Percentiles rank a stretch among this genome's conserved stretches.
These are phyloP conservation scores for Prunella fulvescens DNA, from an alignment of 2,113 vertebrate species.

Conservation along the genomic window DNA sequence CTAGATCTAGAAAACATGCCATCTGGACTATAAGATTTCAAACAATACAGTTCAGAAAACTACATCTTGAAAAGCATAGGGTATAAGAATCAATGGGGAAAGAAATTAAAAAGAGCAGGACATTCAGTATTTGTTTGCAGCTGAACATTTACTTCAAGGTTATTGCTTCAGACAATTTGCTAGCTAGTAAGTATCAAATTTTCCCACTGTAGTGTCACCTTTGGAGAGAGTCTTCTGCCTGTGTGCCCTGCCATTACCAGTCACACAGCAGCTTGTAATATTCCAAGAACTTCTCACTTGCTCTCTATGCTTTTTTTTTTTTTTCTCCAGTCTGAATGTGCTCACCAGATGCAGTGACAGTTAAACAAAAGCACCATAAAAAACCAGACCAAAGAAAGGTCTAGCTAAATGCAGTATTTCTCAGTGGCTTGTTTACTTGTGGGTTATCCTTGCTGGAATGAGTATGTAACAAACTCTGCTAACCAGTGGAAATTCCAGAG, in stretches of 20 bases:
- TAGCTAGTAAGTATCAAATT: constrained; percentile 37
- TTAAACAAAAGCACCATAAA: background rate
- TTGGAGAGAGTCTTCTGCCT: background rate
- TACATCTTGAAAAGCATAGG: background rate
- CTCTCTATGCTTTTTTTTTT: background rate
- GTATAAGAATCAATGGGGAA: background rate
- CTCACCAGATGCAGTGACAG: constrained; percentile 60
- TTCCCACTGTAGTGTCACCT: constrained; percentile 60
- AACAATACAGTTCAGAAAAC: background rate
- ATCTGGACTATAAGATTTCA: background rate
- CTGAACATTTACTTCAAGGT: background rate
- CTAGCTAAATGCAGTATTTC: background rate
- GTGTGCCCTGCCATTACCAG: constrained; percentile 55
- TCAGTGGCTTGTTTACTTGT: background rate
- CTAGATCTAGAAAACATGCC: background rate
- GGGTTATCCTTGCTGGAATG: background rate
- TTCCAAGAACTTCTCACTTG: constrained; percentile 45
- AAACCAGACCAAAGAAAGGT: background rate
- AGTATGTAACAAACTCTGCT: background rate
- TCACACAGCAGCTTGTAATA: constrained; percentile 68
- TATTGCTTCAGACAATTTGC: background rate
- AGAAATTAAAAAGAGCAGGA: background rate
- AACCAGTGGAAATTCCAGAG: constrained; percentile 20
- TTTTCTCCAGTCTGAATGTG: background rate
- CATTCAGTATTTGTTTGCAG: background rate